Percentiles rank a stretch among this genome's conserved stretches.
Evolutionary conservation across 2,888 invertebrate species (phyloP).

Genomic region (Osmoderma eremita): DNA sequence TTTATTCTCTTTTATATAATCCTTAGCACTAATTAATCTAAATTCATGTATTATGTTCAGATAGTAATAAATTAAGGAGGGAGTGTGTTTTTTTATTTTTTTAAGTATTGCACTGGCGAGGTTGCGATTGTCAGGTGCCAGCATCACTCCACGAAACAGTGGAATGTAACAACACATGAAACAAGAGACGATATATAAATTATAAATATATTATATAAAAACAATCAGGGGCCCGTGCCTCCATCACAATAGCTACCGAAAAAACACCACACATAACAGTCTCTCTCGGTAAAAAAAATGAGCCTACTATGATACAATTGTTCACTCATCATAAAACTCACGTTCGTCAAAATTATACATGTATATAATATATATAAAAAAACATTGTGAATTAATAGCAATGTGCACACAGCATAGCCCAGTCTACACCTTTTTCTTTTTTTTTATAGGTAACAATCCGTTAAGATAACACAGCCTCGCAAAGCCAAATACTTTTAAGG

Average conservation of each 20-base stretch:
- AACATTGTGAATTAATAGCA: slow-evolving; percentile 31
- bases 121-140: slow-evolving; percentile 61
- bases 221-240: slow-evolving; percentile 59
- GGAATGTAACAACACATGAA: slow-evolving; percentile 54
- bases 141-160: slow-evolving; percentile 60
- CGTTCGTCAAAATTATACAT: slow-evolving; percentile 38
- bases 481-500: slow-evolving; percentile 70
- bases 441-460: slow-evolving; percentile 63
- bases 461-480: slow-evolving; percentile 70
- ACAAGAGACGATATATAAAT: slow-evolving; percentile 62
- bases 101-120: slow-evolving; percentile 63
- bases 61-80: slow-evolving; percentile 55
- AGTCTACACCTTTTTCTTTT: slow-evolving; percentile 44
- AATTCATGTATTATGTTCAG: slow-evolving; percentile 46
- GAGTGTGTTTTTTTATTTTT: slow-evolving; percentile 49
- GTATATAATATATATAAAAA: slow-evolving; percentile 34
- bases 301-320: slow-evolving; percentile 58
- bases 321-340: slow-evolving; percentile 57
- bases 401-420: slow-evolving; percentile 45
- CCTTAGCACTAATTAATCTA: slow-evolving; percentile 53
- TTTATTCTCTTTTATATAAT: slow-evolving; percentile 54
- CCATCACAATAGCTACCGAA: slow-evolving; percentile 63
- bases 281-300: slow-evolving; percentile 59
- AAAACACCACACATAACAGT: slow-evolving; percentile 56
- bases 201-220: slow-evolving; percentile 62